Conservation (phyloP, 1,140 invertebrate genomes). For the Drosophila sucinea region DNA sequence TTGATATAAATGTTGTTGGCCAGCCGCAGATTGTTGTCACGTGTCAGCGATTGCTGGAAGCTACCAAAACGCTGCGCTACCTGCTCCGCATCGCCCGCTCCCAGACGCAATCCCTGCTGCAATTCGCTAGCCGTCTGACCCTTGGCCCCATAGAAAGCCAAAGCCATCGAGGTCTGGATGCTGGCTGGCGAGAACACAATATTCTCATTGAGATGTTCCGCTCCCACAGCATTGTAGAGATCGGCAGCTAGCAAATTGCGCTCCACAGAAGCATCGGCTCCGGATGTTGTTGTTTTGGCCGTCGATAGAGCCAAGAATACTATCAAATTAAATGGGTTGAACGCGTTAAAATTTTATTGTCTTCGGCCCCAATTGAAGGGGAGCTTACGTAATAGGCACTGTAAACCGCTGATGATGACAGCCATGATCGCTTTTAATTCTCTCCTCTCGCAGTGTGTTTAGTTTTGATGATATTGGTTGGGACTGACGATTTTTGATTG, state of each 20-base stretch:
- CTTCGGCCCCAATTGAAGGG: constrained; percentile 44
- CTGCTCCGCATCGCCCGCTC: constrained; percentile 64
- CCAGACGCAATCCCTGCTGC: constrained; percentile 67
- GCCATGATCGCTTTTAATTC: constrained; percentile 52
- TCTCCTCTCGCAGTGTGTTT: background rate
- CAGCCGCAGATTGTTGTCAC: constrained; percentile 74
- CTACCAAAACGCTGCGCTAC: constrained; percentile 69
- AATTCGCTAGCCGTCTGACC: constrained; percentile 73
- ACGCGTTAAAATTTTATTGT: constrained; percentile 6
- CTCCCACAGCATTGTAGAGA: constrained; percentile 73
- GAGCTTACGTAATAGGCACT: constrained; percentile 70
- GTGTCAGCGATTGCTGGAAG: constrained; percentile 65
- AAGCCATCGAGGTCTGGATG: constrained; percentile 75
- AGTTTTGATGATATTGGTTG: constrained; percentile 32
- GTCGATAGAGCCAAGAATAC: constrained; percentile 42
- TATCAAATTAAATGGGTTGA: constrained; percentile 14
- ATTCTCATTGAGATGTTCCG: constrained; percentile 70
- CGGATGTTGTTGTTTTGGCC: constrained; percentile 36
- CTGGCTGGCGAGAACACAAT: constrained; percentile 69
- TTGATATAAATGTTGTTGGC: constrained; percentile 80
- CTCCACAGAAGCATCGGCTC: constrained; percentile 51
- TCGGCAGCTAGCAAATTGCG: constrained; percentile 75
- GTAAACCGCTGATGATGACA: constrained; percentile 48
- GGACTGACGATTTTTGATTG: constrained; percentile 44
- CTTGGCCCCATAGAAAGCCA: constrained; percentile 77